Evolutionary conservation across 2,888 invertebrate species (phyloP).

Genomic region (Ormyrus pomaceus): DNA sequence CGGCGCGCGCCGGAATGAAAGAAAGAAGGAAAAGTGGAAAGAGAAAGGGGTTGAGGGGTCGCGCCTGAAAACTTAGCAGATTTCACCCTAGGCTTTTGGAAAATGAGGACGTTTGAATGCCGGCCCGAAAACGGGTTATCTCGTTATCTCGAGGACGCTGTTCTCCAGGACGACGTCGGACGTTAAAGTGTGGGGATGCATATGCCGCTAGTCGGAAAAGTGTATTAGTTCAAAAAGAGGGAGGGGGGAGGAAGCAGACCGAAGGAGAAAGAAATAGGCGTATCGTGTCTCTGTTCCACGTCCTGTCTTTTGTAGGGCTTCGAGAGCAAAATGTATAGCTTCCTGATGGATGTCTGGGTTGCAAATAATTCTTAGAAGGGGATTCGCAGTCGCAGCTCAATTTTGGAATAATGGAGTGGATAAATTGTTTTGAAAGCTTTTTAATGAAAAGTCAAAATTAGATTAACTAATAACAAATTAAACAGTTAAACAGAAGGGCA

Average conservation of each 20-base stretch:
- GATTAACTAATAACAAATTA: too few species aligned
- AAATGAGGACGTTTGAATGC: conserved; percentile 71
- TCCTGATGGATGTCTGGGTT: too few species aligned
- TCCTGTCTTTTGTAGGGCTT: too few species aligned
- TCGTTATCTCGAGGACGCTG: conserved; percentile 67
- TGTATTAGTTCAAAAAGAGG: background rate
- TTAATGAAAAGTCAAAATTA: too few species aligned
- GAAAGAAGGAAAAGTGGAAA: conserved; percentile 46
- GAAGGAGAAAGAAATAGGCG: too few species aligned
- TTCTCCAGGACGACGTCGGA: conserved; percentile 57
- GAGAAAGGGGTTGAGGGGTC: conserved; percentile 32
- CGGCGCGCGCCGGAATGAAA: background rate
- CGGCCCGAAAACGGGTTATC: conserved; percentile 67
- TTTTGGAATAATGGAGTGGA: too few species aligned
- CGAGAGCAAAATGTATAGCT: too few species aligned
- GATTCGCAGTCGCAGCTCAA: too few species aligned
- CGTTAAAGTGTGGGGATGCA: background rate
- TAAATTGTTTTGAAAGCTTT: too few species aligned
- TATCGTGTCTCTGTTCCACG: too few species aligned
- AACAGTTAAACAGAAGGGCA: too few species aligned
- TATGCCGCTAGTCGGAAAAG: background rate
- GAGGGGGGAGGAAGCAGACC: background rate
- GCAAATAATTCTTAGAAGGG: too few species aligned
- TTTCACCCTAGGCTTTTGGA: conserved; percentile 61
- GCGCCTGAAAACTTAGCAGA: conserved; percentile 47